Base-by-base conservation (phyloP, 2,888 invertebrate species). In the Mythimna ferrago region DNA sequence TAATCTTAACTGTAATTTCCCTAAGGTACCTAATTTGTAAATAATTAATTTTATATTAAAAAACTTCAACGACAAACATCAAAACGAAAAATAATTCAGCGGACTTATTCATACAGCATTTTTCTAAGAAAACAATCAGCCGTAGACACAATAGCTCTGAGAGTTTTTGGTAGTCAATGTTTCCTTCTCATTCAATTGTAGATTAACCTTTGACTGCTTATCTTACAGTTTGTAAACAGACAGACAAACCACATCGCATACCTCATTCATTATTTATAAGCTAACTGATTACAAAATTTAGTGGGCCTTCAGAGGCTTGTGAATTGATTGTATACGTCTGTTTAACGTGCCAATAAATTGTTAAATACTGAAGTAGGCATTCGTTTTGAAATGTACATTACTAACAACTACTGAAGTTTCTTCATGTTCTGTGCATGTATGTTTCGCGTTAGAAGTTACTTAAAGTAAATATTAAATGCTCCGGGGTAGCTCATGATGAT, bases 161-260 rank as follows among this genome's bases (percentile, higher is more conserved):
- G 86, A 85, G 63, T 76, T 81, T 86, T 81, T 72, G 70, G 71
- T 68, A 75, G 38, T 68, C 63, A 64, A 75, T 71, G 75, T 82
- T 86, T 84, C 74, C 79, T 85, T 58, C 68, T 73, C 71, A 86
- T 86, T 86, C 76, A 79, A 82, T 86, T 75, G 75, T 71, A 82
- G 72, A 85, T 84, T 82, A 84, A 84, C 82, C 82, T 84, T 76
- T 71, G 38, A 86, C 35, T 68, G 61, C 58, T 81, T 86, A 82
- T 84, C 85, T 79, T 9, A 78, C 63, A 81, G 57, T 81, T 76
- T 62, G 76, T 73, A 79, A 66, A 73, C 78, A 85, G 76, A 76
- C 76, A 73, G 70, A 73, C 76, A 78, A 82, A 75, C 78, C 82
- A 60, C 81, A 72, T 56, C 68, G 75, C 72, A 84, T 77, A 81